These are phyloP conservation scores for Platichthys stellatus DNA, from an alignment of 2,113 vertebrate species.

Conservation along the genomic window DNA sequence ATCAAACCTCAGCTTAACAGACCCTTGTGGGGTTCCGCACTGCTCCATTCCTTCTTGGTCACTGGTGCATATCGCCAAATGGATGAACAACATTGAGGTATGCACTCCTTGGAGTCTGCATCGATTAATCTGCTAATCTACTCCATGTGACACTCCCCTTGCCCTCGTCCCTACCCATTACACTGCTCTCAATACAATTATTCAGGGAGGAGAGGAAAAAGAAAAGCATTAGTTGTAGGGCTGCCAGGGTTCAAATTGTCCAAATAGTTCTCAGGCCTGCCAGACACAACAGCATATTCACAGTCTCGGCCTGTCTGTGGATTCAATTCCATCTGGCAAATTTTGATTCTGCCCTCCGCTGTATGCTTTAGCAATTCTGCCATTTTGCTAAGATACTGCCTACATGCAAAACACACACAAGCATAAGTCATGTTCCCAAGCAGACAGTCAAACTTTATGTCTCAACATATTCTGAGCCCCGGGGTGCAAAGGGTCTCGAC, in stretches of 20 bases:
- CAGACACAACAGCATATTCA: conserved; percentile 66
- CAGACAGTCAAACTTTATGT: conserved; percentile 16
- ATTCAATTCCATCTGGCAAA: conserved; percentile 34
- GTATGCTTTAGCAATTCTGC: conserved; percentile 27
- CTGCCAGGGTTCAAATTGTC: conserved; percentile 61
- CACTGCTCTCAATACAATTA: conserved; percentile 50
- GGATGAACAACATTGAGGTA: conserved; percentile 17
- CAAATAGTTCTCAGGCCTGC: conserved; percentile 63
- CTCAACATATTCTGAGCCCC: background rate
- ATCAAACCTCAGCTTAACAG: conserved; percentile 12
- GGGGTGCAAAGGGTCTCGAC: conserved; percentile 20
- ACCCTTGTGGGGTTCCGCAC: background rate
- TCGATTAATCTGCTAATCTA: conserved; percentile 66
- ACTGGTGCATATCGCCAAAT: conserved; percentile 40
- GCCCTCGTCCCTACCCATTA: conserved; percentile 30
- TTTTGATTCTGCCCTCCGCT: conserved; percentile 24
- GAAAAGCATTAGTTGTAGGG: conserved; percentile 42
- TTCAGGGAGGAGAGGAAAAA: conserved; percentile 25
- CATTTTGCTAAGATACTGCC: conserved; percentile 39
- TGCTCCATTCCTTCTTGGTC: conserved; percentile 31
- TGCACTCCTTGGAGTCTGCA: conserved; percentile 24
- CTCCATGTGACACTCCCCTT: conserved; percentile 60
- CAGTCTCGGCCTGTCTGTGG: conserved; percentile 42
- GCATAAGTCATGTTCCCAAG: background rate
- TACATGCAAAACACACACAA: conserved; percentile 34